Base-by-base conservation (phyloP, 1,140 invertebrate species). In the Choristoneura fumiferana region DNA sequence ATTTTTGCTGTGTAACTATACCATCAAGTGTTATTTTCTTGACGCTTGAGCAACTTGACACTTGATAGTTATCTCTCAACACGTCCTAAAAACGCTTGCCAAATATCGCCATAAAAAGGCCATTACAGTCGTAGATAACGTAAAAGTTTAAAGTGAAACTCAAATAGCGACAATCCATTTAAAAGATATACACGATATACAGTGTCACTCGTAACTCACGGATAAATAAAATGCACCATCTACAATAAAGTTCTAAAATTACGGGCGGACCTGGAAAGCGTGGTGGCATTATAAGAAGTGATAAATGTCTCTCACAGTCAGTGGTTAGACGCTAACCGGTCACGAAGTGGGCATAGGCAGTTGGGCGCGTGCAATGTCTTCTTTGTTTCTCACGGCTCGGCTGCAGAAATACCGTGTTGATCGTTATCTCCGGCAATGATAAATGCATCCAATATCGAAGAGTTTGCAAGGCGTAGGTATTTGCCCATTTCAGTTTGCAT, bases 331-430 rank as follows among this genome's bases (percentile, higher is more conserved):
- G 54, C 60, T 6, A 58, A 45, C 63, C 57, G 58, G 69, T 74
- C 71, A 74, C 69, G 71, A 71, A 63, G 60, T 29, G 14, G 43
- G 43, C 43, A 49, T 29, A 36, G 43, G 43, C 43, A 49, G 43
- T 45, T 22, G 15, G 54, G 35, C n/a, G 54, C 54, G 54, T 37
- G 54, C 54, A 39, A 40, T 36, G 37, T 57, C 54, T 29, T 57
- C 72, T 75, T 75, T 78, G 73, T 74, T 79, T 78, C 80, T 83
- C 80, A 83, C 74, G 74, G 71, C 68, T 69, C 74, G 74, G 71
- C 66, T 69, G 71, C 73, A 71, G 67, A 73, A 68, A 76, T 76
- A 62, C 69, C 62, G 33, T 45, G 12, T 33, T 34, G 60, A 67
- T 60, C 68, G 57, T 69, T 67, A 82, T 84, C 73, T 59, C 33